Conservation (phyloP, 2,113 vertebrate genomes). For the Clarias batrachus region DNA sequence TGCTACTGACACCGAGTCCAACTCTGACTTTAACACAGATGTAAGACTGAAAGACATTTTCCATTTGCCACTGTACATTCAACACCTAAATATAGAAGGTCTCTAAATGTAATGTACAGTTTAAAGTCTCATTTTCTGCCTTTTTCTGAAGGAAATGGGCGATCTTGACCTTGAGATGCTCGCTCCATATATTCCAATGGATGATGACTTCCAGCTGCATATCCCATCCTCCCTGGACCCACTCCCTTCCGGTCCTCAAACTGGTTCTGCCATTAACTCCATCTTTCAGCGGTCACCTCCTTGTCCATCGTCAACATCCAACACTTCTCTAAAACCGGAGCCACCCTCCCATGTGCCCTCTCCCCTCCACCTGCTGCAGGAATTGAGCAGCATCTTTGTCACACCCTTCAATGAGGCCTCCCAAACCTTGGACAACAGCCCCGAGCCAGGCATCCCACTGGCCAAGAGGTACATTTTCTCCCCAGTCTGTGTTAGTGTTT, state of each 20-base stretch:
- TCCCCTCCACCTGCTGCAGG: conserved; percentile 49
- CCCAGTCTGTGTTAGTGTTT: not conserved
- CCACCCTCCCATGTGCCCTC: conserved; percentile 49
- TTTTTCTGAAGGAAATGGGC: conserved; percentile 66
- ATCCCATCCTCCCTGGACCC: conserved; percentile 72
- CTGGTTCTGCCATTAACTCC: conserved; percentile 42
- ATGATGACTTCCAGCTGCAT: conserved; percentile 95
- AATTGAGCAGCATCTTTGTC: conserved; percentile 38
- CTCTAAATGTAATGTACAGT: not conserved
- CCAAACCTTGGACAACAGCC: not conserved
- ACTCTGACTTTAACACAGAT: conserved; percentile 86
- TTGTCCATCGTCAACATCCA: conserved; percentile 22
- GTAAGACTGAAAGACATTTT: conserved; percentile 61
- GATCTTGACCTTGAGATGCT: conserved; percentile 94
- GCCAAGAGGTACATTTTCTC: conserved; percentile 33
- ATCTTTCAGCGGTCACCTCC: conserved; percentile 49
- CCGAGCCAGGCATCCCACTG: conserved; percentile 7
- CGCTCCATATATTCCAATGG: conserved; percentile 98
- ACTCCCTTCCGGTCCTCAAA: conserved; percentile 7
- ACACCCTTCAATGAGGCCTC: conserved; percentile 38
- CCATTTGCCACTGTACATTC: not conserved
- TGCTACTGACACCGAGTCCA: conserved; percentile 92
- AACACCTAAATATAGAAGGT: not conserved
- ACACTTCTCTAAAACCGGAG: conserved; percentile 64
- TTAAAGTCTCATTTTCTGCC: not conserved